These are phyloP conservation scores for Hyppa rectilinea DNA, from an alignment of 2,888 invertebrate species.

Conservation along the genomic window DNA sequence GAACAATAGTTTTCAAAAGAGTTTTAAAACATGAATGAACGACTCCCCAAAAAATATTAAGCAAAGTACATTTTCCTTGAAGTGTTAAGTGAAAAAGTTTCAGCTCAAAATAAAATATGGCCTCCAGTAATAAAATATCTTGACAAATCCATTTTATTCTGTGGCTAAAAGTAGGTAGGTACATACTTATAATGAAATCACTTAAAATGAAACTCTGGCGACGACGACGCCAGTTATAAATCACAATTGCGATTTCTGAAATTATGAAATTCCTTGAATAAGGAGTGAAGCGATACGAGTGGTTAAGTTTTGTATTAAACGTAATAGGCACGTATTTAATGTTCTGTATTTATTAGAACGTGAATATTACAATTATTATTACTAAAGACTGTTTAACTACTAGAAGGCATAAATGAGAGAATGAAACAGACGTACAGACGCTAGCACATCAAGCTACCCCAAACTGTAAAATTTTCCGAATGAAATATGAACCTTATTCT, in stretches of 20 bases:
- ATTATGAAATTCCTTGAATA: conserved; percentile 17
- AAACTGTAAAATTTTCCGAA: too few relatives aligned
- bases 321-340: too few relatives aligned
- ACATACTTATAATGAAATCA: conserved; percentile 43
- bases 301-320: conserved; percentile 10
- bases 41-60: neutral
- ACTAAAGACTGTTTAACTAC: neutral
- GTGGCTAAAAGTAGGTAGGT: conserved; percentile 29
- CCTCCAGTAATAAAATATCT: conserved; percentile 44
- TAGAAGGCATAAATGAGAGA: neutral
- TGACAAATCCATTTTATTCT: conserved; percentile 41
- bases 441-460: too few relatives aligned
- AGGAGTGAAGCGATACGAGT: conserved; percentile 6
- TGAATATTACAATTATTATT: neutral
- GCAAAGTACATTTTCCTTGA: neutral
- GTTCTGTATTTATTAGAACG: neutral
- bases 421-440: too few relatives aligned
- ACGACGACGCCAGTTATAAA: conserved; percentile 41
- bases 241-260: conserved; percentile 38
- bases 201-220: conserved; percentile 52
- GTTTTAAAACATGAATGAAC: neutral
- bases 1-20: neutral
- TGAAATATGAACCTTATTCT: too few relatives aligned
- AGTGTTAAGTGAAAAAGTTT: conserved; percentile 35
- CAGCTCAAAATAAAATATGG: conserved; percentile 32